Evolutionary conservation across 2,113 vertebrate species (phyloP), one percentile per base, ranked within the genome.

Genomic region (Grammomys dolichurus): DNA sequence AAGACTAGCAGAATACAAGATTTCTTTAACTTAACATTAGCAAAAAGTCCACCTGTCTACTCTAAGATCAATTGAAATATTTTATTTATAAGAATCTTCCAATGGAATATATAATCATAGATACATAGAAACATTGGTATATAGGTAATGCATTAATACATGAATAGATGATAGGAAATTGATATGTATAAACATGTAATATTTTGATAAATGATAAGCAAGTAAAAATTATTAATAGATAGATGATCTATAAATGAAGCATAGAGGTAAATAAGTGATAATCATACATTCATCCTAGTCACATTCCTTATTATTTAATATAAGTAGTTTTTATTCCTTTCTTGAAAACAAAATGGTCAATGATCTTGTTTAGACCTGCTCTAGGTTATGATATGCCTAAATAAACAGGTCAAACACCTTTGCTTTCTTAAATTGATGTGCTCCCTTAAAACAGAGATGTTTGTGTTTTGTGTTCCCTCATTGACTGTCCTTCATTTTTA

Each of bases 321-420:
- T 60, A 76, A 96, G 86, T 56, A 51, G 0, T 12, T 48, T 94
- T 91, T 8, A 58, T 90, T 93, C 85, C 20, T 87, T 96, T 88
- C 51, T 51, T 51, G 76, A 63, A 77, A 73, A 69, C 85, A 69
- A 85, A 85, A 58, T 80, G 3, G 3, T 72, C 14, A 87, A 7
- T 67, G 13, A 5, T 85, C 19, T 86, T 81, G 12, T 72, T 82
- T 91, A 70, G 11, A 89, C 2, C 5, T 75, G 0, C n/a, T 89
- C 16, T 96, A 76, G 8, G 19, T 80, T 76, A 89, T 7, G 78
- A 67, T 1, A 65, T 75, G 48, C 4, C 40, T 94, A 82, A n/a
- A 86, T 77, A 40, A 91, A 40, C 6, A 91, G 77, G 33, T 75
- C 77, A 87, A 81, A 54, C 31, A 19, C 7, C 9, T 31, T 76